These are phyloP conservation scores for Zaprionus inermis DNA, from an alignment of 1,140 invertebrate genomes.

Conservation along the genomic window DNA sequence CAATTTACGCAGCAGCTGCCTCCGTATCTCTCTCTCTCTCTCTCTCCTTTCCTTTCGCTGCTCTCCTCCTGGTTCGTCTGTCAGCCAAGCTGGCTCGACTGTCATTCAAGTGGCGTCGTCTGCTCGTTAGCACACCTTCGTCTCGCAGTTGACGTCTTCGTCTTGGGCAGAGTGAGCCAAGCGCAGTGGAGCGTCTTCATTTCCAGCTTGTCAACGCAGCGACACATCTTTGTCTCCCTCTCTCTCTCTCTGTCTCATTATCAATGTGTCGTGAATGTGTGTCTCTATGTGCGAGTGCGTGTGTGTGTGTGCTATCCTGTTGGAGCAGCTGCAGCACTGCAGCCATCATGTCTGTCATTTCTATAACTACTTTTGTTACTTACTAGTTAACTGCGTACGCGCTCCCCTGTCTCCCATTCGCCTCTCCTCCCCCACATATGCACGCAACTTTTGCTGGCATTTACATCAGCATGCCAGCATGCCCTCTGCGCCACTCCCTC, in stretches of 20 bases:
- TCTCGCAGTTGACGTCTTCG: slow-evolving; percentile 2
- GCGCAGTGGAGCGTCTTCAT: slow-evolving; percentile 45
- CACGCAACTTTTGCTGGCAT: slow-evolving; percentile 54
- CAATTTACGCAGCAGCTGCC: slow-evolving; percentile 65
- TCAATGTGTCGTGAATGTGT: slow-evolving; percentile 15
- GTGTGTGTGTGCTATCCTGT: not conserved
- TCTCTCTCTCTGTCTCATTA: slow-evolving; percentile 39
- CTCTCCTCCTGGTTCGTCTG: slow-evolving; percentile 13
- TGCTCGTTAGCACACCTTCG: slow-evolving; percentile 73
- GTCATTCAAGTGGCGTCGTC: slow-evolving; percentile 77
- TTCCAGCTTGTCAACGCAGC: slow-evolving; percentile 44
- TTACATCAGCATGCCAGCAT: slow-evolving; percentile 36
- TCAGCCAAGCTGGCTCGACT: slow-evolving; percentile 59
- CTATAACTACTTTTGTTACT: slow-evolving; percentile 81
- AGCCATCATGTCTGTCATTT: slow-evolving; percentile 72
- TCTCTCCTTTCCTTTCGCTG: not conserved
- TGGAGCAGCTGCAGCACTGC: slow-evolving; percentile 53
- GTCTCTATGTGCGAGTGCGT: not conserved
- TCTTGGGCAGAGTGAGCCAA: slow-evolving; percentile 16
- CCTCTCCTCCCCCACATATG: slow-evolving; percentile 14
- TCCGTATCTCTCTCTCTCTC: slow-evolving; percentile 25
- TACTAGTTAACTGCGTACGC: slow-evolving; percentile 69
- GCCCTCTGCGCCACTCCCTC: too few species aligned
- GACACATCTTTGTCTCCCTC: slow-evolving; percentile 38
- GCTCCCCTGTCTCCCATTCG: not conserved